Percentiles rank a stretch among this genome's conserved stretches.
Evolutionary conservation across 1,140 invertebrate genomes (phyloP).

Genomic region (Drosophila pallidifrons): DNA sequence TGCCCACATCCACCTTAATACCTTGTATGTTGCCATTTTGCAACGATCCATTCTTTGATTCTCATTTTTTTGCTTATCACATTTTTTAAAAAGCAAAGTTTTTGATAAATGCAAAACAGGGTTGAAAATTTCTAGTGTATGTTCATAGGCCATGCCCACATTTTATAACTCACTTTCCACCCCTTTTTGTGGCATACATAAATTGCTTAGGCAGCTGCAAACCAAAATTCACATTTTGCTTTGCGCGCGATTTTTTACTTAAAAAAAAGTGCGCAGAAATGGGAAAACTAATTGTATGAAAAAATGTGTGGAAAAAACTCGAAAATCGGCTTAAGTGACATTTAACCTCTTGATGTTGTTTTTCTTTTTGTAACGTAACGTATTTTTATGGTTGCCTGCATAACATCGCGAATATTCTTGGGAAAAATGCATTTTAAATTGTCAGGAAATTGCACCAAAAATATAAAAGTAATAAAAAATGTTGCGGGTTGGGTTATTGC

Average conservation of each 20-base stretch:
- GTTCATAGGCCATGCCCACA: conserved; percentile 51
- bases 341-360: conserved; percentile 69
- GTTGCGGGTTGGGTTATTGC: conserved; percentile 42
- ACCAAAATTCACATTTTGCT: conserved; percentile 22
- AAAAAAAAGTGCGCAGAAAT: conserved; percentile 46
- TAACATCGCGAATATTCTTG: conserved; percentile 50
- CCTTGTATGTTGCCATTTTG: conserved; percentile 42
- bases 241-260: conserved; percentile 60
- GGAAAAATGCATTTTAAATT: conserved; percentile 59
- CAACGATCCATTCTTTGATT: conserved; percentile 52
- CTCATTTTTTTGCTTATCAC: conserved; percentile 64
- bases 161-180: conserved; percentile 57
- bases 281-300: conserved; percentile 62
- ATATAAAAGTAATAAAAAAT: conserved; percentile 48
- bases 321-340: conserved; percentile 74
- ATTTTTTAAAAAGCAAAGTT: conserved; percentile 35
- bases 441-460: conserved; percentile 30
- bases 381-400: conserved; percentile 73
- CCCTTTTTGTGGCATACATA: conserved; percentile 49
- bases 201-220: conserved; percentile 59
- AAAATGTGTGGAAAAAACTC: conserved; percentile 41
- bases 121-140: conserved; percentile 63
- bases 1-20: conserved; percentile 31
- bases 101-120: conserved; percentile 67
- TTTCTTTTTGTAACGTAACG: conserved; percentile 70